These are phyloP conservation scores for Helarctos malayanus DNA, from an alignment of 2,797 vertebrate species.

Conservation along the genomic window DNA sequence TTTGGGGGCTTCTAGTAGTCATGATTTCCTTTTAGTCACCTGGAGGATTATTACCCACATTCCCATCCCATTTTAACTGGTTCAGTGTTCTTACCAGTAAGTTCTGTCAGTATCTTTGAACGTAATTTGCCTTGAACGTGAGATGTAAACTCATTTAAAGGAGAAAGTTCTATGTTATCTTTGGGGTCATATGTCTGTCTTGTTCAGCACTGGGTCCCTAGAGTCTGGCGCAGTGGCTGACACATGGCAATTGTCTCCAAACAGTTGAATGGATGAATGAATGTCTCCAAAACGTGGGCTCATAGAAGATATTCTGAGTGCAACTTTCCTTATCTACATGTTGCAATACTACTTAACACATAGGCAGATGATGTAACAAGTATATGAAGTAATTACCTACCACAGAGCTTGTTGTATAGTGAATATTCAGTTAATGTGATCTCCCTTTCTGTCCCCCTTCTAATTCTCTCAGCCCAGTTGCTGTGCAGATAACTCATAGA, in stretches of 20 bases:
- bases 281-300: not conserved
- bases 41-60: not conserved
- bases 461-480: not conserved
- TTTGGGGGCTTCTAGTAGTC: not conserved
- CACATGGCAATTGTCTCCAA: not conserved
- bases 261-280: not conserved
- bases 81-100: not conserved
- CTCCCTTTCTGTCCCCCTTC: not conserved
- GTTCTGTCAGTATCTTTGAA: not conserved
- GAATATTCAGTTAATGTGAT: not conserved
- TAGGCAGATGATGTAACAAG: not conserved
- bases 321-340: not conserved
- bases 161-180: not conserved
- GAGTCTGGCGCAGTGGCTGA: not conserved
- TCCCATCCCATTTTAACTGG: not conserved
- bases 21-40: not conserved
- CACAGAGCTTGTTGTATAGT: not conserved
- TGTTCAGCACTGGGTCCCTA: not conserved
- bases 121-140: not conserved
- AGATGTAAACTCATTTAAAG: slow-evolving; percentile 23
- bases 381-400: not conserved
- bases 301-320: not conserved
- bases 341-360: not conserved
- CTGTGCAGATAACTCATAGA: not conserved
- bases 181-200: not conserved